These are phyloP conservation scores for Lepisosteus oculatus DNA, from an alignment of 2,113 vertebrate genomes.

Conservation along the genomic window DNA sequence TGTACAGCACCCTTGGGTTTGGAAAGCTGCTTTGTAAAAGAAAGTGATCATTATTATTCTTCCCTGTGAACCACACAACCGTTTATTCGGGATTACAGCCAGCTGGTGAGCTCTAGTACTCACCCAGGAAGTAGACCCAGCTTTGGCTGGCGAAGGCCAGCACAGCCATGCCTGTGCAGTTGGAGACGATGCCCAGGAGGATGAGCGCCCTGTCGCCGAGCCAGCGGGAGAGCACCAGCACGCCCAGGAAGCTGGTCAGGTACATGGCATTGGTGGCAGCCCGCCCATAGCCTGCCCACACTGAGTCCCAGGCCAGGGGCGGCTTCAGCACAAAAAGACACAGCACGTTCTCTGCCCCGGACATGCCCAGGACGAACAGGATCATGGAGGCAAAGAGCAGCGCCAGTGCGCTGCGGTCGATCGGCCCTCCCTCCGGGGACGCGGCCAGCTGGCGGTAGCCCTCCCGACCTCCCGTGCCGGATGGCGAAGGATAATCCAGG, in stretches of 20 bases:
- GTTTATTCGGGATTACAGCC: too few species aligned
- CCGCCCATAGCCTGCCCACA: slow-evolving; percentile 44
- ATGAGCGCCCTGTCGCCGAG: slow-evolving; percentile 35
- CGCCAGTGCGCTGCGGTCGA: slow-evolving; percentile 15
- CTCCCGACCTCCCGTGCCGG: background rate
- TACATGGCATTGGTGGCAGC: slow-evolving; percentile 45
- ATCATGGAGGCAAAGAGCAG: slow-evolving; percentile 34
- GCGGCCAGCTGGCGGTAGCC: background rate
- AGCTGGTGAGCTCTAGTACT: slow-evolving; percentile 4
- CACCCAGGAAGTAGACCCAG: slow-evolving; percentile 46
- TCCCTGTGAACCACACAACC: too few species aligned
- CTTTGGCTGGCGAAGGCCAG: slow-evolving; percentile 41
- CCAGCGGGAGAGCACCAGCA: slow-evolving; percentile 31
- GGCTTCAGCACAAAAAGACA: slow-evolving; percentile 46
- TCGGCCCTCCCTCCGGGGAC: background rate
- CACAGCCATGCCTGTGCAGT: slow-evolving; percentile 43
- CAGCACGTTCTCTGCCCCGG: slow-evolving; percentile 39
- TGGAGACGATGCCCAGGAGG: slow-evolving; percentile 45
- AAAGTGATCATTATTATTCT: too few species aligned
- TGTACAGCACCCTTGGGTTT: too few species aligned
- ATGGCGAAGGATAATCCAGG: slow-evolving; percentile 21
- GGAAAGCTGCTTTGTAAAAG: too few species aligned
- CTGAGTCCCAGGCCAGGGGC: slow-evolving; percentile 42
- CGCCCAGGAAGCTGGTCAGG: slow-evolving; percentile 44
- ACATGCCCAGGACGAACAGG: slow-evolving; percentile 41